These are phyloP conservation scores for Elanus axillaris DNA, from an alignment of 2,113 vertebrate species.

Conservation along the genomic window DNA sequence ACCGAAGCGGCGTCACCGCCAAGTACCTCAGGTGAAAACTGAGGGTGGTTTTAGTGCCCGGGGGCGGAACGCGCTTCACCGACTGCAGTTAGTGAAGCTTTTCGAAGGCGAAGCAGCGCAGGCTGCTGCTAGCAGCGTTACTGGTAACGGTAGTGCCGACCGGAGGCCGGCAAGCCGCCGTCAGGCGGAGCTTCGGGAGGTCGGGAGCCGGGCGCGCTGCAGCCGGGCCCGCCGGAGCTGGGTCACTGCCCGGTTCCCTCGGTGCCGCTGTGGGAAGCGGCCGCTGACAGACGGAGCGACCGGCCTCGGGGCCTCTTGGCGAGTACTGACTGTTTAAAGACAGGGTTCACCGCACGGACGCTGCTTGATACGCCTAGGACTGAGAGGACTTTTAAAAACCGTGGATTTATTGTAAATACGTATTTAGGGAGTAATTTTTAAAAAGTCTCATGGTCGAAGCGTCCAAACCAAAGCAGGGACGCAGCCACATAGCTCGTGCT, in stretches of 20 bases:
- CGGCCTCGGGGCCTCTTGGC: neutral
- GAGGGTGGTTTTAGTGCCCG: neutral
- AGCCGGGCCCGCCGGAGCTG: neutral
- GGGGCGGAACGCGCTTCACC: neutral
- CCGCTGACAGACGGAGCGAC: too few relatives aligned
- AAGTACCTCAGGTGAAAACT: neutral
- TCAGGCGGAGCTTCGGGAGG: neutral
- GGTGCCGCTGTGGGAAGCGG: neutral
- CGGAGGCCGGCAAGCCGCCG: neutral
- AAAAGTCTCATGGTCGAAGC: neutral
- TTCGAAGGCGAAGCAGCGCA: neutral
- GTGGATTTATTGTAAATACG: neutral
- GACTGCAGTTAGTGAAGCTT: rapidly evolving
- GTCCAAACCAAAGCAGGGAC: neutral
- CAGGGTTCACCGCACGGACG: rapidly evolving
- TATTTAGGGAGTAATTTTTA: neutral
- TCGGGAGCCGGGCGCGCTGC: neutral
- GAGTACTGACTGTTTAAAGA: neutral
- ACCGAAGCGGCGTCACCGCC: neutral
- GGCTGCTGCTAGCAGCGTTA: neutral
- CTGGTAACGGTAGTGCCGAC: rapidly evolving
- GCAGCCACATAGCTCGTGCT: rapidly evolving
- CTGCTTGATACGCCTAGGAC: too few relatives aligned
- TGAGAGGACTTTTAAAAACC: neutral
- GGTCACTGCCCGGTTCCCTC: too few relatives aligned